Evolutionary conservation across 2,797 vertebrate species (phyloP), one percentile per base, ranked within the genome.

Genomic region (Fistularia tabacaria): DNA sequence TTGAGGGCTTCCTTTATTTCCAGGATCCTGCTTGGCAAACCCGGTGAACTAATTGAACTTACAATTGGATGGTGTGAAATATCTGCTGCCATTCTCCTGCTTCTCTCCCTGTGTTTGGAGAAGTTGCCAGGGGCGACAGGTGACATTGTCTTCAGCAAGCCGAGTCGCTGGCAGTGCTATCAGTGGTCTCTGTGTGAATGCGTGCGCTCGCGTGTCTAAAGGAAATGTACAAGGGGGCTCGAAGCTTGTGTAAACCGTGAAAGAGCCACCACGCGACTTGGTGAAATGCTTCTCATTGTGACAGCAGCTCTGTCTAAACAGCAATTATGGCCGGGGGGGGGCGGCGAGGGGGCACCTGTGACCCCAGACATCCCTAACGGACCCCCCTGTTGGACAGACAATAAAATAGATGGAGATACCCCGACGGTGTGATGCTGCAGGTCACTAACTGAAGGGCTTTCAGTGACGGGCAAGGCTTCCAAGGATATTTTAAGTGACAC

Each of bases 61-160:
- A 40, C 51, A 59, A 25, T 25, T 25, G 25, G 25, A 25, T 25
- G 25, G 25, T 25, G 2, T 25, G 25, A 69, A 66, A 73, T 64
- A 60, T 63, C 60, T 53, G 72, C 61, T 49, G 51, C 59, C 45
- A 48, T 59, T 57, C 38, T 10, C 54, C 44, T 39, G 38, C 42
- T 38, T 59, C 49, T 66, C 51, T 50, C 56, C 62, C 40, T 63
- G n/a, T 68, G 41, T 11, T 45, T 45, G 62, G 64, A 84, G 59
- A 83, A 88, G 86, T 88, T 89, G 86, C 77, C 66, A 51, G 39
- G 49, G 48, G 71, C 58, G 15, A 87, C 86, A 87, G 80, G 81
- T 82, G 81, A 75, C 48, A n/a, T n/a, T n/a, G 49, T 9, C 43
- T 12, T 10, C 25, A 25, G 25, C 25, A 25, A 25, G 25, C 25